Evolutionary conservation across 2,888 invertebrate genomes (phyloP).

Genomic region (Chrysolina americana): DNA sequence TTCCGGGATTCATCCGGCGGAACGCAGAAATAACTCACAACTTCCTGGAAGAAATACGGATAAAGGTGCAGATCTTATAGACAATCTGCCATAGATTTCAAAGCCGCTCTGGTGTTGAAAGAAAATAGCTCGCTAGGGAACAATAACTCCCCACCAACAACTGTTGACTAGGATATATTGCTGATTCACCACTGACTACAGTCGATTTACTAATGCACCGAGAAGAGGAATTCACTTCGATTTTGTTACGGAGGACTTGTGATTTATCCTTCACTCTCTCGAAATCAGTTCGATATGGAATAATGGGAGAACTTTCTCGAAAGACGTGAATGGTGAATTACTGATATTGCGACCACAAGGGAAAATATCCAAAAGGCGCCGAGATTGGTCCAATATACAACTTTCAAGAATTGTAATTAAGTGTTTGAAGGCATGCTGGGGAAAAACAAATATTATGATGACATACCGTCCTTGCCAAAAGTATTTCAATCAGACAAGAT

Average conservation of each 20-base stretch:
- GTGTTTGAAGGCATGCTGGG: too few species aligned
- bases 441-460: too few species aligned
- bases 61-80: constrained; percentile 32
- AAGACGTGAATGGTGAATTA: not conserved
- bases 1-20: not conserved
- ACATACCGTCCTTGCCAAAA: too few species aligned
- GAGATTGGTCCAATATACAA: too few species aligned
- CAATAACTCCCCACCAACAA: constrained; percentile 44
- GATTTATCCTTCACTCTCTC: not conserved
- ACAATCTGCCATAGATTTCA: constrained; percentile 38
- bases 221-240: constrained; percentile 25
- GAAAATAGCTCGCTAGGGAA: constrained; percentile 43
- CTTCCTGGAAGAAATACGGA: constrained; percentile 15
- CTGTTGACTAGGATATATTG: constrained; percentile 45
- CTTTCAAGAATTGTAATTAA: too few species aligned
- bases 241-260: not conserved
- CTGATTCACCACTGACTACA: constrained; percentile 35
- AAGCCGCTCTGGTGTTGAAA: constrained; percentile 40
- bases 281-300: not conserved
- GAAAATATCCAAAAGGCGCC: not conserved
- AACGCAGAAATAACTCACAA: constrained; percentile 12
- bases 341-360: not conserved
- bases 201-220: constrained; percentile 40
- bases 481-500: too few species aligned
- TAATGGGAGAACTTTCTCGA: not conserved